phyloP scores from a whole-genome alignment of 2,888 invertebrate genomes.

The Perdita meconis region DNA sequence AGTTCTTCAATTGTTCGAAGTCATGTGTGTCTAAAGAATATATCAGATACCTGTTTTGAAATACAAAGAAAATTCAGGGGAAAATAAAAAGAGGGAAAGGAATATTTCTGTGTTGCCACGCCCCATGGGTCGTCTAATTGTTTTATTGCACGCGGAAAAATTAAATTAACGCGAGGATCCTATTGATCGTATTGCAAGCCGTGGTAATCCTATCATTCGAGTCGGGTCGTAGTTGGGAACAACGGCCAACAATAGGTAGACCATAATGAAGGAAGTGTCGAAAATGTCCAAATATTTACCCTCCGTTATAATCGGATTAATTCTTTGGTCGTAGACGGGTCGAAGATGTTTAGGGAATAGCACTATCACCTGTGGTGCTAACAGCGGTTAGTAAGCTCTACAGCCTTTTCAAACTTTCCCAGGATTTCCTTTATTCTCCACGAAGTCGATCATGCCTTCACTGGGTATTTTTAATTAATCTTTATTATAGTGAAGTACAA shows the following conservation, averaged over 20 bases:
- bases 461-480: no score
- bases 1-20: neutral
- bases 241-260: slow-evolving; percentile 21
- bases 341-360: neutral
- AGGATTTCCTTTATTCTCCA: no score
- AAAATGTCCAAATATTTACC: slow-evolving; percentile 60
- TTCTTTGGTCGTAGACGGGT: slow-evolving; percentile 4
- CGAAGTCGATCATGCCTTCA: no score
- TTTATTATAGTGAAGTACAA: no score
- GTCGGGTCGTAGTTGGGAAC: neutral
- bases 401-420: slow-evolving; percentile 25
- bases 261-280: slow-evolving; percentile 23
- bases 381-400: slow-evolving; percentile 33
- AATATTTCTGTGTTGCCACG: neutral
- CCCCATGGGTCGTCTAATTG: slow-evolving; percentile 10
- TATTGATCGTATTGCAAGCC: slow-evolving; percentile 38
- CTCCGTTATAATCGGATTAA: slow-evolving; percentile 54
- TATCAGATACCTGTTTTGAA: neutral
- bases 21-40: neutral
- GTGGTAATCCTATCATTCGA: slow-evolving; percentile 45
- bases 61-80: neutral
- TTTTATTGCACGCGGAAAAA: slow-evolving; percentile 23
- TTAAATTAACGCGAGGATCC: slow-evolving; percentile 28
- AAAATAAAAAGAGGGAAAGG: neutral
- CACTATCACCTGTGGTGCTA: slow-evolving; percentile 37